Percentiles rank a stretch among this genome's conserved stretches.
phyloP scores from a whole-genome alignment of 2,113 vertebrate genomes.

The Bettongia penicillata region DNA sequence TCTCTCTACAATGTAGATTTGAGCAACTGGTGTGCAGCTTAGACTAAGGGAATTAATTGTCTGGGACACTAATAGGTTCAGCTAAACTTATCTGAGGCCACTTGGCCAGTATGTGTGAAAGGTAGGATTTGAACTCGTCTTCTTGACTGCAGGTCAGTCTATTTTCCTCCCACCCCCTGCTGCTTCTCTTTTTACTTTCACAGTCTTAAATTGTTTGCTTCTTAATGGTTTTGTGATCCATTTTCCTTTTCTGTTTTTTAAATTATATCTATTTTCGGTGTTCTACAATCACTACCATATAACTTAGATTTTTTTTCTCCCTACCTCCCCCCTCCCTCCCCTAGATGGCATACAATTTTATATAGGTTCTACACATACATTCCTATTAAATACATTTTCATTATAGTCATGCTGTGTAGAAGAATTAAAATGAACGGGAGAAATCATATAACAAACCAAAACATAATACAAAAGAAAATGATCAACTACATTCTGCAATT shows the following conservation, averaged over 20 bases:
- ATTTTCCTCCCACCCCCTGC: not conserved
- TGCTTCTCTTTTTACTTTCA: not conserved
- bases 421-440: too few species aligned
- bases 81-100: not conserved
- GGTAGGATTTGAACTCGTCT: not conserved
- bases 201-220: not conserved
- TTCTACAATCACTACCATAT: too few species aligned
- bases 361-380: too few species aligned
- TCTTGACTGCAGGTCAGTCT: not conserved
- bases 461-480: too few species aligned
- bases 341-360: too few species aligned
- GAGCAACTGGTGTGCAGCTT: not conserved
- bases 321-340: too few species aligned
- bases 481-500: too few species aligned
- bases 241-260: not conserved
- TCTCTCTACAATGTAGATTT: not conserved
- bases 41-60: not conserved
- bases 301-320: too few species aligned
- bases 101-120: not conserved
- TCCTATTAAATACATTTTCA: too few species aligned
- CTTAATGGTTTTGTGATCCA: not conserved
- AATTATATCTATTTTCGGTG: too few species aligned
- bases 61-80: not conserved
- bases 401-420: too few species aligned
- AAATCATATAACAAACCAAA: too few species aligned